Base-by-base conservation (phyloP, 2,888 invertebrate species). In the Pseudococcus viburni region DNA sequence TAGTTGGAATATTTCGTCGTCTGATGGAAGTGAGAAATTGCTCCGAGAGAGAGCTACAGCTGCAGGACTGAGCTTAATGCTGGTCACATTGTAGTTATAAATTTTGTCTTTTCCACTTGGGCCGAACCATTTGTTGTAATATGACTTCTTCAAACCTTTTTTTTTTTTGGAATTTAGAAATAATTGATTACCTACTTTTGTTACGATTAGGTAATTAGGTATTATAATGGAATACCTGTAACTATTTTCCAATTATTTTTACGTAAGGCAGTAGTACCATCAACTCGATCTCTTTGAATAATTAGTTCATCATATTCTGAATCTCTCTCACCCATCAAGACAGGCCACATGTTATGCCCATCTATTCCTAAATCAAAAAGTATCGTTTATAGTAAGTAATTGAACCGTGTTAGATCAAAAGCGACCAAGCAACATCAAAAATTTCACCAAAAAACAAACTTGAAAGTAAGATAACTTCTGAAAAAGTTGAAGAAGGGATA, bases 111-210 rank as follows among this genome's bases (percentile, higher is more conserved):
- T 93, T 0, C 96, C 96, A 0, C 93, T 93, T 1, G 96, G 96
- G 0, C 96, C 96, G 91, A 95, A 96, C 96, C 97, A 97, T 87
- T 92, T 92, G 92, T 97, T 95, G 95, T 95, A 96, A 0, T 91
- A 15, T 51, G 48, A 15, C 0, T 15, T 33, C 26, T 15, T 51
- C 4, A 91, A 0, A 96, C 96, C 0, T 93, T 92, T 91, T 96
- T 42, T 42, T 42, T 42, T 42, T 42, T n/a, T n/a, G n/a, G n/a
- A 8, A 42, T 42, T 42, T 42, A 3, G 9, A 42, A 42, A 42
- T 3, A 42, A n/a, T n/a, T n/a, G n/a, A n/a, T n/a, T n/a, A n/a
- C n/a, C n/a, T n/a, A n/a, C n/a, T n/a, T n/a, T n/a, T n/a, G n/a
- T n/a, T n/a, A n/a, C n/a, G n/a, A n/a, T n/a, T n/a, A n/a, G n/a